Evolutionary conservation across 2,888 invertebrate genomes (phyloP), one percentile per base, ranked within the genome.

Genomic region (Formica aserva): DNA sequence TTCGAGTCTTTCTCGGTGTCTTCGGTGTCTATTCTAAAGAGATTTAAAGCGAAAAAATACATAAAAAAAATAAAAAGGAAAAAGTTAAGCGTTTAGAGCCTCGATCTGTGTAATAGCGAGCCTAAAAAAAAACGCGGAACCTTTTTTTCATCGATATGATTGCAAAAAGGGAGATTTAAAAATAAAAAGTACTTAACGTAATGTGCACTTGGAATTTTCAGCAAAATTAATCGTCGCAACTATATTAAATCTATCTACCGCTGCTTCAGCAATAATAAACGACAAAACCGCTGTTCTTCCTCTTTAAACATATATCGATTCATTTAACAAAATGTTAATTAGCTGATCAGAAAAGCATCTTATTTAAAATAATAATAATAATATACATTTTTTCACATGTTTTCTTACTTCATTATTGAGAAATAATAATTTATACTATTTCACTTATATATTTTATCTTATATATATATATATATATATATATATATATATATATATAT

Each of bases 11-110:
- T 91, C 89, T 90, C 86, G 92, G 91, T 91, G 90, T 92, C 92
- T 90, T 87, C 88, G 92, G 91, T 93, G 93, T 93, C 92, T 93
- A 93, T 91, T 91, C 91, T 91, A 93, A 86, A 88, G 74, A 82
- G 85, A 87, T 85, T 86, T 85, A 88, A 85, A 86, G 81, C 80
- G 75, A 86, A 82, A 83, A 84, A 82, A 77, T 69, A 82, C 57
- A 74, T 74, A 77, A 78, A 80, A 62, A 52, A 71, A 84, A 81
- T 41, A 65, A 82, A 67, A 63, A n/a, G 63, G 67, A 69, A 77
- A 77, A 71, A 87, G 84, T 88, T 89, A 85, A 88, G 65, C 89
- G 89, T 89, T 76, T 86, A 86, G 71, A 78, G 88, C 89, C 87
- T 90, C 85, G 82, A 75, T 89, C 90, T 84, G 76, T 89, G 90